Percentiles rank a stretch among this genome's conserved stretches.
Conservation (phyloP, 2,113 vertebrate species). For the Cryptoleucopteryx plumbea region DNA sequence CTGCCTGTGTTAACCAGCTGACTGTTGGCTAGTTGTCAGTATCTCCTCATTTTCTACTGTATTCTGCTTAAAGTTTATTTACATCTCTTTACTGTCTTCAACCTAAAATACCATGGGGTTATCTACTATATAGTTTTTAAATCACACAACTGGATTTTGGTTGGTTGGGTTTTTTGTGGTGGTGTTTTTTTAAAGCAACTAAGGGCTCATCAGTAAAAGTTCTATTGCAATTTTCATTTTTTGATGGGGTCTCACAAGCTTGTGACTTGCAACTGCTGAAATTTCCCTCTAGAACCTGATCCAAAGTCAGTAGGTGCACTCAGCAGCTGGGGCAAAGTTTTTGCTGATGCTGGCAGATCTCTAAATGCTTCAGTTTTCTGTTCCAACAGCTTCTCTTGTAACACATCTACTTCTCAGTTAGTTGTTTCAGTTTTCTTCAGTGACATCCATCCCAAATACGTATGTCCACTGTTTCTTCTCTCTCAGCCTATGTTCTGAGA, state of each 20-base stretch:
- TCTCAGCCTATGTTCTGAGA: not conserved
- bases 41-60: not conserved
- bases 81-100: not conserved
- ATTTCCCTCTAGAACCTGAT: not conserved
- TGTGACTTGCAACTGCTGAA: not conserved
- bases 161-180: not conserved
- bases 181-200: not conserved
- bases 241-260: not conserved
- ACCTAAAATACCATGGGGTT: not conserved
- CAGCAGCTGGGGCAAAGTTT: not conserved
- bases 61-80: not conserved
- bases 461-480: not conserved
- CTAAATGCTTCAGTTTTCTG: not conserved
- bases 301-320: not conserved
- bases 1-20: not conserved
- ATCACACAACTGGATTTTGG: not conserved
- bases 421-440: not conserved
- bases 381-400: not conserved
- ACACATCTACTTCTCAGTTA: not conserved
- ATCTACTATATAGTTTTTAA: not conserved
- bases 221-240: not conserved
- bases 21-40: not conserved
- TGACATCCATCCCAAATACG: not conserved
- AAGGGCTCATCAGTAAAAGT: not conserved
- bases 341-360: constrained; percentile 15